A percentile compares a stretch with the other conserved stretches of the same genome.
Evolutionary conservation across 2,113 vertebrate genomes (phyloP).

Genomic region (Argyrosomus japonicus): DNA sequence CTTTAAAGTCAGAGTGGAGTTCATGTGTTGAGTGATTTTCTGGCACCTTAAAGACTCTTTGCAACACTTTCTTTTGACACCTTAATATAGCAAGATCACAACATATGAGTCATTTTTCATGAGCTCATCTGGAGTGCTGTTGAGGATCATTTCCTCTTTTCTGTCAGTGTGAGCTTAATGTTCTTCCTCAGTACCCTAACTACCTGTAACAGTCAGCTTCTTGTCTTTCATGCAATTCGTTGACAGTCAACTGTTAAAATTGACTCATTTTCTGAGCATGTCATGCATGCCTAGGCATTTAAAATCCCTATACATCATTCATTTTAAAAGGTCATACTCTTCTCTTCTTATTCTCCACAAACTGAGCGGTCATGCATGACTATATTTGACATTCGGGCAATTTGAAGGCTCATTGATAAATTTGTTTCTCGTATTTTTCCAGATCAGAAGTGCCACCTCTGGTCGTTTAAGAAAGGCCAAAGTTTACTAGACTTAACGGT

Average conservation of each 20-base stretch:
- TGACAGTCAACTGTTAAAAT: slow-evolving; percentile 2
- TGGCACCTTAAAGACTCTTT: not conserved
- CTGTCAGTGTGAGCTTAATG: not conserved
- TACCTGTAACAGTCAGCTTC: not conserved
- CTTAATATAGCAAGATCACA: not conserved
- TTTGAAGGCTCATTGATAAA: not conserved
- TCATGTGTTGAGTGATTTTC: not conserved
- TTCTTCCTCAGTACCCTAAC: not conserved
- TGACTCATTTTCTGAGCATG: not conserved
- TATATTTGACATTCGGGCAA: not conserved
- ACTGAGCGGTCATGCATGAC: not conserved
- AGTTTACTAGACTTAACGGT: not conserved
- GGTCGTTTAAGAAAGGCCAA: not conserved
- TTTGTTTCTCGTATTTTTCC: not conserved
- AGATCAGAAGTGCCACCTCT: not conserved
- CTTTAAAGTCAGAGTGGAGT: not conserved
- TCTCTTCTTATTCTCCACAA: not conserved
- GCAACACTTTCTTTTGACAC: not conserved
- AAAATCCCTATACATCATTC: not conserved
- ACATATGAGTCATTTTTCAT: not conserved
- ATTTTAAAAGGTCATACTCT: not conserved
- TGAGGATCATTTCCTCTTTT: not conserved
- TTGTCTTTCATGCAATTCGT: not conserved
- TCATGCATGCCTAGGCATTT: not conserved
- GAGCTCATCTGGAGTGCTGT: not conserved